A percentile compares a stretch with the other conserved stretches of the same genome.
These are phyloP conservation scores for Pedetes capensis DNA, from an alignment of 2,113 vertebrate species.

Conservation along the genomic window DNA sequence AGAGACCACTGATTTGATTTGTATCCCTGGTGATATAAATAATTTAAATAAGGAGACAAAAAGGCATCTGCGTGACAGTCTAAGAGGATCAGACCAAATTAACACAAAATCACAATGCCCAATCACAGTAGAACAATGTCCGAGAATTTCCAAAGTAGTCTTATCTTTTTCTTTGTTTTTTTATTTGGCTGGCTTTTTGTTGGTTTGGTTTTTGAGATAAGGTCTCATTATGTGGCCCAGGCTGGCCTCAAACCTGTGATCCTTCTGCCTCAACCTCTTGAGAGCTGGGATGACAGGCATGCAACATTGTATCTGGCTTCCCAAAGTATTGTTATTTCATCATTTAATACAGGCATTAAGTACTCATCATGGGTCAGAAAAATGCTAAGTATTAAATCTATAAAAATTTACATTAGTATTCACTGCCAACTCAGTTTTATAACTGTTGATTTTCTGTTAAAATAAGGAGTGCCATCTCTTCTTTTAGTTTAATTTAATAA, in stretches of 20 bases:
- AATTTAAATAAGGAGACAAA: background rate
- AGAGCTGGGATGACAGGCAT: too few species aligned
- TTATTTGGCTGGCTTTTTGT: too few species aligned
- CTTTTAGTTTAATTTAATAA: background rate
- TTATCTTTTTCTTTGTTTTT: too few species aligned
- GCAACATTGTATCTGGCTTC: too few species aligned
- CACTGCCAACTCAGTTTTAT: background rate
- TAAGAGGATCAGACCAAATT: background rate
- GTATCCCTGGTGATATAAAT: background rate
- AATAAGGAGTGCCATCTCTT: background rate
- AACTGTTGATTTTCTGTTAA: background rate
- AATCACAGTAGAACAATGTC: background rate
- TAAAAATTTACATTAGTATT: background rate
- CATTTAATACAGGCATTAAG: background rate
- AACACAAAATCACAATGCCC: background rate
- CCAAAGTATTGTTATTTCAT: background rate
- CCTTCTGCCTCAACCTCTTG: too few species aligned
- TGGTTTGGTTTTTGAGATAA: too few species aligned
- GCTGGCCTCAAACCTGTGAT: too few species aligned
- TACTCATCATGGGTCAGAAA: background rate
- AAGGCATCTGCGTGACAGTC: background rate
- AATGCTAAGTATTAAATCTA: background rate
- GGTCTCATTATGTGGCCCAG: too few species aligned
- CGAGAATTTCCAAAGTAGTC: background rate
- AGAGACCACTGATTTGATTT: background rate